These are phyloP conservation scores for Mnemiopsis leidyi DNA, from an alignment of 37 sponge, comb jelly and placozoan species.

Conservation along the genomic window DNA sequence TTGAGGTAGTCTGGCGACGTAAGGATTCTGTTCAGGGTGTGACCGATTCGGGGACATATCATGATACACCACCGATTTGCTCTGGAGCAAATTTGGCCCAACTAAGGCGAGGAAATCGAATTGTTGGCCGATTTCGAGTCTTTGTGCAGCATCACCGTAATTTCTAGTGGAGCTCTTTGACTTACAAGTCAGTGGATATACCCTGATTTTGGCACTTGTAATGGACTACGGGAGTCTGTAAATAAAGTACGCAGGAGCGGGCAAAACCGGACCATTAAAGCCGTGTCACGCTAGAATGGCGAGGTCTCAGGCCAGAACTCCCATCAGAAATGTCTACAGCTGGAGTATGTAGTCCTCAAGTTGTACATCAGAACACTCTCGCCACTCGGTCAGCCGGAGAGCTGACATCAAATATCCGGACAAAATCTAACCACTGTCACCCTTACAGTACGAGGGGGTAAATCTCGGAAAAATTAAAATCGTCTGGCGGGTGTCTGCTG, in stretches of 20 bases:
- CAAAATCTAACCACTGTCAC: neutral
- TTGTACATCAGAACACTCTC: neutral
- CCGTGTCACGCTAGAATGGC: neutral
- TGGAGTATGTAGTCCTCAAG: neutral
- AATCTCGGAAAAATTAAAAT: neutral
- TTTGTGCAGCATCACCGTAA: neutral
- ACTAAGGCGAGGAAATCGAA: neutral
- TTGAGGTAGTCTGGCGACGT: neutral
- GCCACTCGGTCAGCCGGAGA: neutral
- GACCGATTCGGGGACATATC: neutral
- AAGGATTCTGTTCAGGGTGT: neutral
- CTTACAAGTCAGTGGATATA: neutral
- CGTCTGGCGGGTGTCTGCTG: neutral
- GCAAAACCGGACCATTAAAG: no score
- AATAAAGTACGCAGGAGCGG: no score
- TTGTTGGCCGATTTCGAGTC: neutral
- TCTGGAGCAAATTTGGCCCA: neutral
- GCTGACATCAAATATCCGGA: neutral
- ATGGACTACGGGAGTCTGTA: neutral
- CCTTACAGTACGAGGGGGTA: neutral
- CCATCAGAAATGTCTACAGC: neutral
- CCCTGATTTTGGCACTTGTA: neutral
- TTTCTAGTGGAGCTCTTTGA: neutral
- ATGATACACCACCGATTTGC: neutral
- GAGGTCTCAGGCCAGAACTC: neutral